Evolutionary conservation across 2,113 vertebrate genomes (phyloP).

Genomic region (Sander lucioperca): DNA sequence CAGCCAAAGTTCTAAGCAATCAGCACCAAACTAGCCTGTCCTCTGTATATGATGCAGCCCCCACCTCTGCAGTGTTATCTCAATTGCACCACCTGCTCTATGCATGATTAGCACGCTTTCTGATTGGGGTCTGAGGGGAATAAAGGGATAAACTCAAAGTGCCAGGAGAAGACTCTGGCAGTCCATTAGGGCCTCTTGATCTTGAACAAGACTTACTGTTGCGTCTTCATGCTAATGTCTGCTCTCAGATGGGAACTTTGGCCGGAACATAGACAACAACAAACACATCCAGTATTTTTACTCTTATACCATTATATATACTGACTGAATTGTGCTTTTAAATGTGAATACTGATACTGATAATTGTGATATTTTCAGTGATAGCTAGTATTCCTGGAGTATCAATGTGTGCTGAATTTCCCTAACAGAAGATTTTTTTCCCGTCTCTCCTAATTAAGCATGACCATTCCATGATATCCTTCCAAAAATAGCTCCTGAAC

Average conservation of each 20-base stretch:
- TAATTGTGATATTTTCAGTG: neutral
- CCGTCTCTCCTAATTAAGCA: conserved; percentile 27
- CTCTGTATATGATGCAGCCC: conserved; percentile 34
- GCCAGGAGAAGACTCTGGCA: conserved; percentile 30
- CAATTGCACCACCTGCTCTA: conserved; percentile 60
- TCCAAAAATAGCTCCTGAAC: conserved; percentile 47
- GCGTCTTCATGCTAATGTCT: neutral
- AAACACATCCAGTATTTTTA: neutral
- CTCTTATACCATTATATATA: neutral
- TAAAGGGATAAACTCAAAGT: conserved; percentile 43
- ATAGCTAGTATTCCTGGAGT: neutral
- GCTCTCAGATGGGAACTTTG: neutral
- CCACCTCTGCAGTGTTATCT: conserved; percentile 55
- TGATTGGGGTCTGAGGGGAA: conserved; percentile 46
- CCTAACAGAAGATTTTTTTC: conserved; percentile 1
- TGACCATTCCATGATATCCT: conserved; percentile 11
- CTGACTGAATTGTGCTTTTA: neutral
- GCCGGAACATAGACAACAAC: neutral
- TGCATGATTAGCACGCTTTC: conserved; percentile 47
- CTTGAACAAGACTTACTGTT: conserved; percentile 36
- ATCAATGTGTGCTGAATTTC: no score
- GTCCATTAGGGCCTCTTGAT: conserved; percentile 44
- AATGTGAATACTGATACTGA: neutral
- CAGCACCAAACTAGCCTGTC: conserved; percentile 30
- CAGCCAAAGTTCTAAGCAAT: conserved; percentile 42